These are phyloP conservation scores for Phasia obesa DNA, from an alignment of 2,888 invertebrate species.

Conservation along the genomic window DNA sequence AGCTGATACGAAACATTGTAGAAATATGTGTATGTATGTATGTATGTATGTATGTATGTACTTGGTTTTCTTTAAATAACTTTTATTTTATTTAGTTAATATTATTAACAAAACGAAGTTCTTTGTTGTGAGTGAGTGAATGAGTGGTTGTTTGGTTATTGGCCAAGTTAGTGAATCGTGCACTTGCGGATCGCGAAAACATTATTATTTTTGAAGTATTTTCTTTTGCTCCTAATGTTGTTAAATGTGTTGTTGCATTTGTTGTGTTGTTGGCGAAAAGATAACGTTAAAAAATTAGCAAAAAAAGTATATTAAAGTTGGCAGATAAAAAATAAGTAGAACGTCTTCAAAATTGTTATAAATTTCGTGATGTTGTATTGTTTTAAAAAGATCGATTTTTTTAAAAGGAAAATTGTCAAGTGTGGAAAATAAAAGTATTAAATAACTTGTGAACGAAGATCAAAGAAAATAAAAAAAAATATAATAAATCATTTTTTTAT, in stretches of 20 bases:
- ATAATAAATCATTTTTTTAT: neutral
- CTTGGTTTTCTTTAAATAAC: slow-evolving; percentile 20
- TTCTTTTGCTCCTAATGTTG: slow-evolving; percentile 13
- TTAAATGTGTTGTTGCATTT: slow-evolving; percentile 20
- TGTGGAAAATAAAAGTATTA: slow-evolving; percentile 28
- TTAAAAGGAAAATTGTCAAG: slow-evolving; percentile 4
- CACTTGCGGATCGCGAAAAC: slow-evolving; percentile 47
- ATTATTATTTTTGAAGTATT: neutral
- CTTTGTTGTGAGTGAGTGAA: slow-evolving; percentile 71
- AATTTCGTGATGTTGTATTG: no score
- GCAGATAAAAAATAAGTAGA: slow-evolving; percentile 56
- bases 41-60: neutral
- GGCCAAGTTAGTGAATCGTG: slow-evolving; percentile 40
- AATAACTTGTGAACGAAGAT: neutral
- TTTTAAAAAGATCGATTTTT: neutral
- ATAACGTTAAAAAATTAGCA: slow-evolving; percentile 2
- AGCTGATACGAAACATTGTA: no score
- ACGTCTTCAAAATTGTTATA: neutral
- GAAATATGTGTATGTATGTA: neutral
- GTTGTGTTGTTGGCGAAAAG: slow-evolving; percentile 5
- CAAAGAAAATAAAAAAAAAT: neutral
- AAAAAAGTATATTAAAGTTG: slow-evolving; percentile 27
- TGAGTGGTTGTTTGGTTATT: slow-evolving; percentile 48
- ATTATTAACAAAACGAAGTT: slow-evolving; percentile 78
- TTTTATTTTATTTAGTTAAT: slow-evolving; percentile 75